Evolutionary conservation across 2,888 invertebrate genomes (phyloP).

Genomic region (Agrochola lychnidis): DNA sequence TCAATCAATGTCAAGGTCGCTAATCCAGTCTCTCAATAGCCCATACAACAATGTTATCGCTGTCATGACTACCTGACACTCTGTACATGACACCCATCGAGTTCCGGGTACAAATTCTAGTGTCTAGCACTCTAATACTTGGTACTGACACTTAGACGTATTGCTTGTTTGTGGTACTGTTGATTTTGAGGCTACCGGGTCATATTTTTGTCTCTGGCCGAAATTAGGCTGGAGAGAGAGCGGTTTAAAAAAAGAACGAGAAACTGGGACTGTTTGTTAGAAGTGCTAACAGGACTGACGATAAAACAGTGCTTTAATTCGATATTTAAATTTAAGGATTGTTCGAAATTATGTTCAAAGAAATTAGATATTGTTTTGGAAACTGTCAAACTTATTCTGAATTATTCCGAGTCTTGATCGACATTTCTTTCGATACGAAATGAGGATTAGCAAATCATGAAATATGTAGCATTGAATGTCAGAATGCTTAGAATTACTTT

Average conservation of each 20-base stretch:
- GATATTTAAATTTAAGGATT: background rate
- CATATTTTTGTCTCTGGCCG: slow-evolving; percentile 7
- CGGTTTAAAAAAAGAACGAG: background rate
- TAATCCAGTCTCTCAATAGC: slow-evolving; percentile 43
- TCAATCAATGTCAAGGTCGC: slow-evolving; percentile 38
- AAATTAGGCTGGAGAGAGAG: background rate
- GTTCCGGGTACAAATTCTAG: slow-evolving; percentile 84
- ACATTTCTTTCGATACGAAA: background rate
- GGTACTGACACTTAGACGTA: slow-evolving; percentile 65
- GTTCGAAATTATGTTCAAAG: too few relatives aligned
- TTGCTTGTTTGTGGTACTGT: slow-evolving; percentile 33
- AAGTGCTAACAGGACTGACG: too few relatives aligned
- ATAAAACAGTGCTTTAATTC: background rate
- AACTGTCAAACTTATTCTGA: background rate
- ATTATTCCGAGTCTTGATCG: background rate
- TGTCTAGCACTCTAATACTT: slow-evolving; percentile 76
- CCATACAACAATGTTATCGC: slow-evolving; percentile 61
- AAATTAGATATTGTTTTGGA: background rate
- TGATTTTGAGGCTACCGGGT: slow-evolving; percentile 27
- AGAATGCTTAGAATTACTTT: background rate
- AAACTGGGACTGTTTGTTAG: background rate
- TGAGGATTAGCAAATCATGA: background rate
- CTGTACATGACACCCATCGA: slow-evolving; percentile 73
- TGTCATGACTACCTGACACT: slow-evolving; percentile 49
- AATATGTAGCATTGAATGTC: background rate